A percentile compares a stretch with the other conserved stretches of the same genome.
Evolutionary conservation across 1,140 invertebrate genomes (phyloP).

Genomic region (Gonatopus flavifemur): DNA sequence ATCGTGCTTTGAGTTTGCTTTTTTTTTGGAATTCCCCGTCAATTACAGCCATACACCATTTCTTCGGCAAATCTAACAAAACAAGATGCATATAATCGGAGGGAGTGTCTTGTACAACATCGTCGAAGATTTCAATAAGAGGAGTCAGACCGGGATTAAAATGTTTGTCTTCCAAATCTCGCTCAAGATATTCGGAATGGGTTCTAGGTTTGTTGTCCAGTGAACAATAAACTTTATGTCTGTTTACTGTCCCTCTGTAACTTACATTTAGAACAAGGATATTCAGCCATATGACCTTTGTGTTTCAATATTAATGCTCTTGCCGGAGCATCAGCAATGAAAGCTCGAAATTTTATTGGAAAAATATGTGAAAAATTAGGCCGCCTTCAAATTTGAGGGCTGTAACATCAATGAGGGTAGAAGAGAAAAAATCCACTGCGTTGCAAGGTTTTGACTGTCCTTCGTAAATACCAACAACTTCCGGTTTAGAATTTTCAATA

Average conservation of each 20-base stretch:
- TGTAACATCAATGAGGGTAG: slow-evolving; percentile 4
- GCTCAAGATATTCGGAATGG: slow-evolving; percentile 13
- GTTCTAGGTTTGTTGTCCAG: slow-evolving; percentile 3
- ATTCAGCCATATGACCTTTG: slow-evolving; percentile 8
- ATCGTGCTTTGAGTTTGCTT: background rate
- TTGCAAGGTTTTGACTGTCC: background rate
- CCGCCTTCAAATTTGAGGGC: background rate
- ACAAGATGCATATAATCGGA: slow-evolving; percentile 18
- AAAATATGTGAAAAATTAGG: background rate
- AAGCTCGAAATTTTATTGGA: slow-evolving; percentile 3
- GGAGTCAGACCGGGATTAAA: slow-evolving; percentile 2
- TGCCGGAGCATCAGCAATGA: slow-evolving; percentile 15
- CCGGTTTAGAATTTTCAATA: background rate
- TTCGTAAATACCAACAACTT: slow-evolving; percentile 1
- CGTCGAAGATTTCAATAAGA: slow-evolving; percentile 1
- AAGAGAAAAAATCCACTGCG: slow-evolving; percentile 3
- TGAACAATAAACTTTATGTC: background rate
- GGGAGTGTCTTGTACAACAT: background rate
- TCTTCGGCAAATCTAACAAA: slow-evolving; percentile 8
- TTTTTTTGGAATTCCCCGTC: slow-evolving; percentile 6
- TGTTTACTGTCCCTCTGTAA: background rate
- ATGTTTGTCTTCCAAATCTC: slow-evolving; percentile 7
- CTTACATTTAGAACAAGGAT: slow-evolving; percentile 17
- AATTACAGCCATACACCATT: slow-evolving; percentile 5
- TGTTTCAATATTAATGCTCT: slow-evolving; percentile 16